Percentiles rank a stretch among this genome's conserved stretches.
Conservation (phyloP, 2,797 vertebrate species). For the Dermochelys coriacea region DNA sequence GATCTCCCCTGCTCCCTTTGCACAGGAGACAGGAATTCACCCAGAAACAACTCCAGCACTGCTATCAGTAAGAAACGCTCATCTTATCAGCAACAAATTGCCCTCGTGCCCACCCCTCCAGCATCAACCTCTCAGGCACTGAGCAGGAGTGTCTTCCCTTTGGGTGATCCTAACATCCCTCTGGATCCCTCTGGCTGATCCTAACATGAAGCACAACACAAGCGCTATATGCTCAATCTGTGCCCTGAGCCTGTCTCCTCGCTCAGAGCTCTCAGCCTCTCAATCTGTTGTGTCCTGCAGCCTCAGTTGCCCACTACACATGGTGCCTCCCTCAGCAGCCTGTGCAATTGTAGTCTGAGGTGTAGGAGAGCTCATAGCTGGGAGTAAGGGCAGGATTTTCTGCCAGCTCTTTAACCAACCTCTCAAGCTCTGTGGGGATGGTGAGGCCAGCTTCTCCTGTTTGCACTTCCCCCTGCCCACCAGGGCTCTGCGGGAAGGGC, state of each 20-base stretch:
- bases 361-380: background rate
- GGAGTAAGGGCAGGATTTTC: background rate
- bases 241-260: background rate
- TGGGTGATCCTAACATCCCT: background rate
- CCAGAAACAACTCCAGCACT: background rate
- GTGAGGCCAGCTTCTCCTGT: background rate
- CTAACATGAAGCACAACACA: background rate
- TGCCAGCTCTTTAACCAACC: background rate
- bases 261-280: background rate
- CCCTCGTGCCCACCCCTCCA: background rate
- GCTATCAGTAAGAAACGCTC: background rate
- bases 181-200: background rate
- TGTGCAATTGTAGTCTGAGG: background rate
- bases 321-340: background rate
- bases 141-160: background rate
- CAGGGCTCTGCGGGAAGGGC: background rate
- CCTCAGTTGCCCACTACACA: background rate
- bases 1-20: background rate
- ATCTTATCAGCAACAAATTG: rapidly evolving
- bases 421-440: background rate
- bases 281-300: background rate
- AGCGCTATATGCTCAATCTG: background rate
- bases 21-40: background rate
- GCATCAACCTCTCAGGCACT: background rate
- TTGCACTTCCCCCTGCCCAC: background rate